A percentile compares a stretch with the other conserved stretches of the same genome.
Conservation (phyloP, 2,888 invertebrate species). For the Chesias legatella region DNA sequence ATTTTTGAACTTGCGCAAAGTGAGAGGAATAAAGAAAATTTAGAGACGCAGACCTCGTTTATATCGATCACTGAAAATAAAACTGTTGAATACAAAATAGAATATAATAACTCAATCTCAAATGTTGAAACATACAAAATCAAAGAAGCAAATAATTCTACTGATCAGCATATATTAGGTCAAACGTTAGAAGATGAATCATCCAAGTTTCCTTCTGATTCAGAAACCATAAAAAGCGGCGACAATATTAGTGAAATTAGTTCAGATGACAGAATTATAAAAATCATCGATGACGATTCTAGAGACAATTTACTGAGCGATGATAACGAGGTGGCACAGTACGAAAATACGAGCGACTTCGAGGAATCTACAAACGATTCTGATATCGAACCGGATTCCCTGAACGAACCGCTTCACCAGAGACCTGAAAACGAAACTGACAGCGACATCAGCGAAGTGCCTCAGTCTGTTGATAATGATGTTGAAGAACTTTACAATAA, state of each 20-base stretch:
- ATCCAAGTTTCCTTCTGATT: slow-evolving; percentile 45
- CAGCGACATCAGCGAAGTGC: slow-evolving; percentile 44
- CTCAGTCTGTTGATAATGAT: slow-evolving; percentile 54
- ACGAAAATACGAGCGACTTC: slow-evolving; percentile 39
- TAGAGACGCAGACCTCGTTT: slow-evolving; percentile 68
- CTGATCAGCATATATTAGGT: too few species aligned
- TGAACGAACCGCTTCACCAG: slow-evolving; percentile 40
- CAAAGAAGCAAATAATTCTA: slow-evolving; percentile 10
- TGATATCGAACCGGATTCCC: slow-evolving; percentile 64
- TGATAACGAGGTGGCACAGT: slow-evolving; percentile 31
- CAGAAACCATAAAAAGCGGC: slow-evolving; percentile 37
- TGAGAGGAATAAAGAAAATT: slow-evolving; percentile 40
- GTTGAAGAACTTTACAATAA: slow-evolving; percentile 60
- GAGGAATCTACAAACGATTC: slow-evolving; percentile 36
- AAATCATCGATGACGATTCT: slow-evolving; percentile 39
- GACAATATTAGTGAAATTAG: slow-evolving; percentile 33
- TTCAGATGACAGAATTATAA: slow-evolving; percentile 35
- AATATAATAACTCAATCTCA: slow-evolving; percentile 35
- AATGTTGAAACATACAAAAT: slow-evolving; percentile 12
- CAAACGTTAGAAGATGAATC: slow-evolving; percentile 44
- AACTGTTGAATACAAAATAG: slow-evolving; percentile 52
- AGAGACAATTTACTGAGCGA: slow-evolving; percentile 34
- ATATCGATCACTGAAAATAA: slow-evolving; percentile 58
- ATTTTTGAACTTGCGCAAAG: slow-evolving; percentile 71
- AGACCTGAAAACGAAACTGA: slow-evolving; percentile 25